Evolutionary conservation across 2,888 invertebrate species (phyloP).

Genomic region (Gryllus longicercus): DNA sequence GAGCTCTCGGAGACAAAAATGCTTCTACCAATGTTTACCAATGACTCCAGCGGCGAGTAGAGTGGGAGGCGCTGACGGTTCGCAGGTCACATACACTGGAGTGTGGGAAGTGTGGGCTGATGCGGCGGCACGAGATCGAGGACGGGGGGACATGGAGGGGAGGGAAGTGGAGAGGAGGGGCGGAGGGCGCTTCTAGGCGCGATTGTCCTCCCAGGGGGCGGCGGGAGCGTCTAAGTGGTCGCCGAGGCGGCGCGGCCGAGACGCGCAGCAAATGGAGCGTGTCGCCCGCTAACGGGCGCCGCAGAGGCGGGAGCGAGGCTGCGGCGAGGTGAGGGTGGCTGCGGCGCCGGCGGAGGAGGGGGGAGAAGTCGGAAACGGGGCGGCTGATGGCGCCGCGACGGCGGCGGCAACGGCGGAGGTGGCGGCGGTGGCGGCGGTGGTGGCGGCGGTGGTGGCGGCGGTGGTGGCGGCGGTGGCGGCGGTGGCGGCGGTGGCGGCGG

Average conservation of each 20-base stretch:
- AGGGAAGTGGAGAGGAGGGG: background rate
- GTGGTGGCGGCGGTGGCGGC: too few relatives aligned
- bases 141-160: too few relatives aligned
- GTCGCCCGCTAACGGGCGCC: background rate
- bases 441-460: too few relatives aligned
- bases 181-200: background rate
- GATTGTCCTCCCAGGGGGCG: background rate
- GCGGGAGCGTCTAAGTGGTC: background rate
- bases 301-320: background rate
- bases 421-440: too few relatives aligned
- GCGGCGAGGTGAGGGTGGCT: background rate
- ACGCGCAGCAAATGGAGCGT: conserved; percentile 2
- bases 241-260: background rate
- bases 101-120: too few relatives aligned
- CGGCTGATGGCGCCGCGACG: background rate
- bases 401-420: background rate
- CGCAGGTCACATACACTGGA: too few relatives aligned
- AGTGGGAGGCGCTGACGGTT: too few relatives aligned
- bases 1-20: too few relatives aligned
- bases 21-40: too few relatives aligned
- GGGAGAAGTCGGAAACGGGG: background rate
- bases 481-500: too few relatives aligned
- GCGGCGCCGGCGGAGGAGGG: background rate
- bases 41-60: too few relatives aligned
- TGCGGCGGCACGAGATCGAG: too few relatives aligned